Evolutionary conservation across 2,888 invertebrate species (phyloP).

Genomic region (Nipponacmea schrenckii): DNA sequence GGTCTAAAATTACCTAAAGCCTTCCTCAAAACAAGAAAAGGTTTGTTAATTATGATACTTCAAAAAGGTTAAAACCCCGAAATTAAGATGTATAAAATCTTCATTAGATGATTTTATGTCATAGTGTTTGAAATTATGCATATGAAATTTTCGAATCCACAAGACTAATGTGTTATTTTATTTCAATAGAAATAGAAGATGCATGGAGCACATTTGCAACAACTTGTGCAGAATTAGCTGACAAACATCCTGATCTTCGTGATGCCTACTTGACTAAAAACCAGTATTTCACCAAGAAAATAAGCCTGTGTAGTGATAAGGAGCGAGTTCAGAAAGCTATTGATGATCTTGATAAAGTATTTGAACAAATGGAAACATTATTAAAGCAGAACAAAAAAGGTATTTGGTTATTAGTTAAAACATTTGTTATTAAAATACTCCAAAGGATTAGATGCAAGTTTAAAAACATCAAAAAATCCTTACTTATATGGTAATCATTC

Average conservation of each 20-base stretch:
- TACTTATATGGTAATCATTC: no score
- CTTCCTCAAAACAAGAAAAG: slow-evolving; percentile 20
- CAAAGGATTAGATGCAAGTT: no score
- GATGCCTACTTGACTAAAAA: slow-evolving; percentile 33
- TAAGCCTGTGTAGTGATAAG: slow-evolving; percentile 24
- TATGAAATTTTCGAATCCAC: no score
- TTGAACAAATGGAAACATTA: slow-evolving; percentile 43
- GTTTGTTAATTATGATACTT: slow-evolving; percentile 10
- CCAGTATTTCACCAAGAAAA: slow-evolving; percentile 13
- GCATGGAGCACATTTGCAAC: slow-evolving; percentile 4
- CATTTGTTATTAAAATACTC: no score
- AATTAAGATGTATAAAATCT: no score
- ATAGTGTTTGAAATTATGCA: no score
- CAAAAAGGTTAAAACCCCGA: no score
- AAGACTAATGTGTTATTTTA: background rate
- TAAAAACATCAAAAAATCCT: no score
- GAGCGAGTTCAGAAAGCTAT: slow-evolving; percentile 29
- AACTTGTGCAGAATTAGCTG: slow-evolving; percentile 25
- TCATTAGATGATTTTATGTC: no score
- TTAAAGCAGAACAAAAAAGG: slow-evolving; percentile 40
- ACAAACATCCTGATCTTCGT: slow-evolving; percentile 37
- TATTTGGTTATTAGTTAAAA: no score
- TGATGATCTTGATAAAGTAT: slow-evolving; percentile 36
- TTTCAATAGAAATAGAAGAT: slow-evolving; percentile 15
- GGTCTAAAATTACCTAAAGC: slow-evolving; percentile 25